A percentile compares a stretch with the other conserved stretches of the same genome.
These are phyloP conservation scores for Magallana ariakensis DNA, from an alignment of 1,140 invertebrate genomes.

Conservation along the genomic window DNA sequence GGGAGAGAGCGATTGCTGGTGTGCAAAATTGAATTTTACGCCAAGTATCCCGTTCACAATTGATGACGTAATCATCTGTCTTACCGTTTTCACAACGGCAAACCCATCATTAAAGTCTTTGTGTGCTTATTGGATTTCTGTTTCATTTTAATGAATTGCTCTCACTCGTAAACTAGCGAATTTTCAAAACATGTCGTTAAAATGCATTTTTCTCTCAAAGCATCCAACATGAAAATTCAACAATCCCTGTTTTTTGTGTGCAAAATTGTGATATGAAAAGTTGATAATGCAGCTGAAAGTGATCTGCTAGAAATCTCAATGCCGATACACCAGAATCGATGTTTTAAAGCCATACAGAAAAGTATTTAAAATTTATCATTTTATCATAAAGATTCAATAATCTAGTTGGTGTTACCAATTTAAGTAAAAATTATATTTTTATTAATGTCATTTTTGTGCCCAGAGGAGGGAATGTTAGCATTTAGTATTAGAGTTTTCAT, in stretches of 20 bases:
- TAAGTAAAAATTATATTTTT: too few relatives aligned
- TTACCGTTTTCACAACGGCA: constrained; percentile 23
- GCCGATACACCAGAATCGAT: too few relatives aligned
- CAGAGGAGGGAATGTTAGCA: too few relatives aligned
- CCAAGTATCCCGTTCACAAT: constrained; percentile 16
- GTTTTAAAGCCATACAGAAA: too few relatives aligned
- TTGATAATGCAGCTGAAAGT: too few relatives aligned
- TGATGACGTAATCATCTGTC: constrained; percentile 6
- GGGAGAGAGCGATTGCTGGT: constrained; percentile 21
- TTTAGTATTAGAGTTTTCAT: too few relatives aligned
- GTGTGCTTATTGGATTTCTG: constrained; percentile 36
- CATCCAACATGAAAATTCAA: background rate
- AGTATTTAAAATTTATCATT: too few relatives aligned
- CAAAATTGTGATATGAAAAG: too few relatives aligned
- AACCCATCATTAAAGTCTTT: constrained; percentile 17
- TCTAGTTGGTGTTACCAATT: too few relatives aligned
- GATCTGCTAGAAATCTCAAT: too few relatives aligned
- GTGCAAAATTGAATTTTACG: constrained; percentile 29
- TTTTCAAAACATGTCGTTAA: constrained; percentile 2
- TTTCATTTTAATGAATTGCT: constrained; percentile 33
- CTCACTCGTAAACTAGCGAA: background rate
- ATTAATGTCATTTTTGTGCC: too few relatives aligned
- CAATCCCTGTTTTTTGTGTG: background rate
- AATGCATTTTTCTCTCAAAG: background rate
- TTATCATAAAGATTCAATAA: too few relatives aligned